These are phyloP conservation scores for Hypotaenidia okinawae DNA, from an alignment of 2,797 vertebrate species.

Conservation along the genomic window DNA sequence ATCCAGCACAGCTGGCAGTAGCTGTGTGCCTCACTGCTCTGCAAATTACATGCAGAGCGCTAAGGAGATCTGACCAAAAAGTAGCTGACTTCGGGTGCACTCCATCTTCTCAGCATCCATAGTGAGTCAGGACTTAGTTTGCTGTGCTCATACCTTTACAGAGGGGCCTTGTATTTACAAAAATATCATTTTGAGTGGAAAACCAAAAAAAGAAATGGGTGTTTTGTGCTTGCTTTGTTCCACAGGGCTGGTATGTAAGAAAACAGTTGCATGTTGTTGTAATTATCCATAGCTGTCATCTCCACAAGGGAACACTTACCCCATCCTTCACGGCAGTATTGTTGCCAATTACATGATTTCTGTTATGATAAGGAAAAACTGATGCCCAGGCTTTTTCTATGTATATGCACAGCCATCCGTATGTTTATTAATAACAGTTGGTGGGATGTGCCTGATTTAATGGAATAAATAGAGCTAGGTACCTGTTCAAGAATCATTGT, in stretches of 20 bases:
- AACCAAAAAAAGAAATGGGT: neutral
- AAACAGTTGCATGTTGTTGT: neutral
- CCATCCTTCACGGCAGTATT: neutral
- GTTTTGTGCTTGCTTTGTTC: neutral
- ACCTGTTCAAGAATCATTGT: neutral
- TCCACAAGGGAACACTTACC: neutral
- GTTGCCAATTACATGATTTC: neutral
- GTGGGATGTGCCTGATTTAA: neutral
- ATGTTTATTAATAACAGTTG: neutral
- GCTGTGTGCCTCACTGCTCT: neutral
- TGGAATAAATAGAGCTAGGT: neutral
- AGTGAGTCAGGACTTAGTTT: neutral
- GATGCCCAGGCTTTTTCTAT: neutral
- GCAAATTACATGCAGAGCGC: neutral
- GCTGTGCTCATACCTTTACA: neutral
- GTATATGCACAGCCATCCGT: neutral
- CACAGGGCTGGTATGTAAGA: neutral
- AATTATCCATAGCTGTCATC: neutral
- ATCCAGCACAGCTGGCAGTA: neutral
- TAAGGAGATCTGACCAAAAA: neutral
- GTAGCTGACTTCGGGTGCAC: neutral
- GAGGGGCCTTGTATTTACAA: neutral
- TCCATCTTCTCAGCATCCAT: neutral
- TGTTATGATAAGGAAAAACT: neutral
- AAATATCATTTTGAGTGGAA: neutral